Percentiles rank a stretch among this genome's conserved stretches.
These are phyloP conservation scores for Arvicanthis niloticus DNA, from an alignment of 2,113 vertebrate genomes.

Conservation along the genomic window DNA sequence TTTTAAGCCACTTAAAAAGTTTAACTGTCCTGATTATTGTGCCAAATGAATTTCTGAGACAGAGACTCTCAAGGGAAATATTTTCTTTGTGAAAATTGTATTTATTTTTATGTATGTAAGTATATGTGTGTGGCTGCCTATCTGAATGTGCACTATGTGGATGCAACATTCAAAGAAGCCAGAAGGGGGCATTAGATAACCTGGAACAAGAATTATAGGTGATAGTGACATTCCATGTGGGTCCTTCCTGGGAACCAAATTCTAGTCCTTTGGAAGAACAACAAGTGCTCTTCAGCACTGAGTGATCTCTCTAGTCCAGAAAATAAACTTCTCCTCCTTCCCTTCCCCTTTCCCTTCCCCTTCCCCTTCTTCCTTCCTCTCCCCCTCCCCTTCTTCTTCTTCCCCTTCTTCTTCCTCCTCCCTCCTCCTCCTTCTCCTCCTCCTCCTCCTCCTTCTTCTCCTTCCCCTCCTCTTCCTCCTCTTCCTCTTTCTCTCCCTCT, in stretches of 20 bases:
- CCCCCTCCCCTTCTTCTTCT: too few relatives aligned
- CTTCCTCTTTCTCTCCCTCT: fast-evolving
- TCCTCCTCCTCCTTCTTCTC: too few relatives aligned
- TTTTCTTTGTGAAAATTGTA: neutral
- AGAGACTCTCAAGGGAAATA: slow-evolving; percentile 40
- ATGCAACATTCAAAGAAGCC: neutral
- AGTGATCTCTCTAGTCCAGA: neutral
- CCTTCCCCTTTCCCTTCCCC: too few relatives aligned
- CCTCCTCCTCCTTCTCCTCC: too few relatives aligned
- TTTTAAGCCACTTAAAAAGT: slow-evolving; percentile 18
- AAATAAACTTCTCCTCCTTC: too few relatives aligned
- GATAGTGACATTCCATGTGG: neutral
- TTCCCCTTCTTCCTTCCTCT: too few relatives aligned
- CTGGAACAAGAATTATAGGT: too few relatives aligned
- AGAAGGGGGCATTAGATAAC: neutral
- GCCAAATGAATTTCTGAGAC: slow-evolving; percentile 22
- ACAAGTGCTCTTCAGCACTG: neutral
- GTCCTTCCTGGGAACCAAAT: neutral
- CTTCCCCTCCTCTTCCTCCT: too few relatives aligned
- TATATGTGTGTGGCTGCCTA: neutral
- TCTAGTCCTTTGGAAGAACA: neutral
- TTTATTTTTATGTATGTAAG: neutral
- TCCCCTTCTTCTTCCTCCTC: too few relatives aligned
- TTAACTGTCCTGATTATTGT: slow-evolving; percentile 7
- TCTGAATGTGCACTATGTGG: neutral